Base-by-base conservation (phyloP, 2,113 vertebrate genomes). In the Hucho hucho region DNA sequence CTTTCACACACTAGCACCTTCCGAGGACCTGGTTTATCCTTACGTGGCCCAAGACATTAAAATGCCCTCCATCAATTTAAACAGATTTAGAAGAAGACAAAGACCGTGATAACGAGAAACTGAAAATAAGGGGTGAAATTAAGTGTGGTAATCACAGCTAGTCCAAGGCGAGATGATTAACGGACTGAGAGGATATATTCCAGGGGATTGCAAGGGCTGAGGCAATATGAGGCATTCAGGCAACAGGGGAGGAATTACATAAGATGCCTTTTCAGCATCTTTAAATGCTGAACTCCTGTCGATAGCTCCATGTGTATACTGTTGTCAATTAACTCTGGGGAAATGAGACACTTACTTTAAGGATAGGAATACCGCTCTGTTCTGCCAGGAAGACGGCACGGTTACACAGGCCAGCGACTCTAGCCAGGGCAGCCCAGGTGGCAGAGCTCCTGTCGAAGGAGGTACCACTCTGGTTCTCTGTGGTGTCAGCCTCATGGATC, bases 401-500 rank as follows among this genome's bases (percentile, higher is more conserved):
- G 75, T 96, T 96, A 79, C 95, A 96, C 24, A 96, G 92, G 26
- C 92, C 94, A 0, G 95, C 94, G 0, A 96, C 91, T 22, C 94
- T 91, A 3, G 95, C 93, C 59, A 96, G 83, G 0, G 93, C 93
- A 0, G 93, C 92, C 95, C 95, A 95, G 0, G 94, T 95, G 0
- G 92, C 90, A 0, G 94, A 95, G 69, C 94, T 94, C 69, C 93
- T 95, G 86, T 95, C 95, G 0, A 95, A 96, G 0, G 94, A 94
- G 43, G 94, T 92, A 65, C 95, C 95, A 0, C 91, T 92, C 83
- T 93, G 91, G 90, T 93, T 90, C 90, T 98, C 97, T 0, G 97
- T 98, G 90, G 97, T 98, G 88, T 98, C 96, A 0, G 96, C 97
- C 86, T 96, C 95, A 1, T 98, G 97, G 89, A 98, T 97, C 92